Evolutionary conservation across 2,888 invertebrate genomes (phyloP), one percentile per base, ranked within the genome.

Genomic region (Agriopis leucophaearia): DNA sequence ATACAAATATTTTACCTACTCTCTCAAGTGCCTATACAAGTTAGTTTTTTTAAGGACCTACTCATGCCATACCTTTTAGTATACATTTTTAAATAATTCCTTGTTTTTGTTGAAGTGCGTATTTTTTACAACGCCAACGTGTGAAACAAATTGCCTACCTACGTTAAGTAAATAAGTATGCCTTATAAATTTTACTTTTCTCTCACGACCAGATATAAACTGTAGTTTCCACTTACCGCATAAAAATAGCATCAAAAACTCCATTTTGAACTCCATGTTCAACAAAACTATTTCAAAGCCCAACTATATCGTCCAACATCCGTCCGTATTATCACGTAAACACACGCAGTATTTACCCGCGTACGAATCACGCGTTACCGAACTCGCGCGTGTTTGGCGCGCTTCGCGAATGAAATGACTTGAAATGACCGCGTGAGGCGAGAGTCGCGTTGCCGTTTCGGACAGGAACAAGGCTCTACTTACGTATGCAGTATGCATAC

Each of bases 341-440:
- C 83, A 84, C 83, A 82, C 78, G 76, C 64, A 70, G 73, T 73
- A 72, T 78, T 76, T 79, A 79, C 76, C 81, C 84, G 84, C 85
- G 82, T 70, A 12, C 15, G 71, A 38, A 74, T 77, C 75, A 71
- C 72, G 70, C 77, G 75, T 72, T 61, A 70, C 74, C 79, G 79
- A 82, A 81, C 81, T 77, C 79, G 86, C 90, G 90, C 91, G 86
- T 89, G 86, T 83, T 84, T 81, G 77, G 81, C 88, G 87, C 90
- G 91, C 83, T 82, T 83, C 88, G 84, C 88, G 87, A 81, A 84
- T 85, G 83, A 82, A 91, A 86, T 90, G 87, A 83, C 77, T 71
- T 72, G 77, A 72, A 74, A 74, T 72, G 74, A 72, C 76, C 27
- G 42, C 70, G 47, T 65, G 48, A 36, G 16, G 35, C 15, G 57